phyloP scores from a whole-genome alignment of 2,888 invertebrate species.

The Trachelus troglodyta region DNA sequence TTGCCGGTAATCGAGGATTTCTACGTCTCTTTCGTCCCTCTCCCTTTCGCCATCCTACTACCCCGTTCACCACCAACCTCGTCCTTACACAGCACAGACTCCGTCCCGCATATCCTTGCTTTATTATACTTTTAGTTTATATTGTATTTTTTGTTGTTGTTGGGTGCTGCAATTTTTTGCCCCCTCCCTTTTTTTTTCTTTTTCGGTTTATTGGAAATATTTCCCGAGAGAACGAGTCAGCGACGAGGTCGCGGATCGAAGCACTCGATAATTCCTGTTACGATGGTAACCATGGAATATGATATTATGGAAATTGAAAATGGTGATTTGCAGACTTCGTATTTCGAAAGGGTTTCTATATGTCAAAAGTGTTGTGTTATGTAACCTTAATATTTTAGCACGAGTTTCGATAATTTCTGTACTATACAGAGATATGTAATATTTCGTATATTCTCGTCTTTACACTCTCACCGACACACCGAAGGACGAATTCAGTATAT shows the following conservation, averaged over 20 bases:
- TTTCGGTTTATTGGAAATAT: not conserved
- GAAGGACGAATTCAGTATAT: no score
- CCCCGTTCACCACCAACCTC: no score
- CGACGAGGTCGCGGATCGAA: not conserved
- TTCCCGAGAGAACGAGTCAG: not conserved
- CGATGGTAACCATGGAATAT: not conserved
- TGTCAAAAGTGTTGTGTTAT: not conserved
- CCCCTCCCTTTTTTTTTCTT: not conserved
- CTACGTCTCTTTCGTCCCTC: not conserved
- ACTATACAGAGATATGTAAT: no score
- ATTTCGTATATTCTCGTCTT: no score
- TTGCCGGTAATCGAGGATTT: not conserved
- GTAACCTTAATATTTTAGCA: no score
- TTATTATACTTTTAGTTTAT: not conserved
- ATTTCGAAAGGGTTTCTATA: not conserved
- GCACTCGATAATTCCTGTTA: not conserved
- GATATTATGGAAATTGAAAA: not conserved
- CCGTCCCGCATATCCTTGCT: not conserved
- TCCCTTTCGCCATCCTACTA: not conserved
- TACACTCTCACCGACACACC: no score
- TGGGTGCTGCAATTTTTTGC: not conserved
- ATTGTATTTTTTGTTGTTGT: not conserved
- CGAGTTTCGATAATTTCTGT: no score
- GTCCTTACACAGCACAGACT: not conserved
- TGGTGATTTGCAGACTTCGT: not conserved